These are phyloP conservation scores for Anthonomus grandis DNA, from an alignment of 1,140 invertebrate genomes.

Conservation along the genomic window DNA sequence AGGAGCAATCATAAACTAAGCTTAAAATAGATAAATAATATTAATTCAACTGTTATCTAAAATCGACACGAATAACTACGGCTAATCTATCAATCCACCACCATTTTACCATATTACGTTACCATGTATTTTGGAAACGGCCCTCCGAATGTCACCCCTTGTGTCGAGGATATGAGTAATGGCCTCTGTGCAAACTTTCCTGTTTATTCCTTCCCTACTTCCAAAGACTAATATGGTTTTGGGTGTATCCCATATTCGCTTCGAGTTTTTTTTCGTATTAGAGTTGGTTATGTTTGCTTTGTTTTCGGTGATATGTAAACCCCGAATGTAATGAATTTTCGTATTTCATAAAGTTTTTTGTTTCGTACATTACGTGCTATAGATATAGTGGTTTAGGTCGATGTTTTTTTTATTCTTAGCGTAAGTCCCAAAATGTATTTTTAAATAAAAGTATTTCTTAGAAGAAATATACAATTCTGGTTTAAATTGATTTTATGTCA, in stretches of 20 bases:
- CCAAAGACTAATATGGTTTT: slow-evolving; percentile 23
- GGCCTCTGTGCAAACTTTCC: slow-evolving; percentile 20
- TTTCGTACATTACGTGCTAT: no score
- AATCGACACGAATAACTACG: slow-evolving; percentile 5
- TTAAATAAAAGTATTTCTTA: no score
- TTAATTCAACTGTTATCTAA: background rate
- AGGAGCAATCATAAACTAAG: background rate
- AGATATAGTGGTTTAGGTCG: no score
- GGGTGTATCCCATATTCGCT: slow-evolving; percentile 10
- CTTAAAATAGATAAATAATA: background rate
- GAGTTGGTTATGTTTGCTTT: background rate
- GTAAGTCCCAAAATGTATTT: no score
- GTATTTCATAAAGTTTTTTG: no score
- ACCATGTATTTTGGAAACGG: slow-evolving; percentile 20
- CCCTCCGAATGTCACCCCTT: slow-evolving; percentile 17
- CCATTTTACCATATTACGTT: slow-evolving; percentile 25
- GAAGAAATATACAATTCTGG: no score
- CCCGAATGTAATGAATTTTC: no score
- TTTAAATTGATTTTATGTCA: no score
- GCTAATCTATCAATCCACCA: slow-evolving; percentile 22
- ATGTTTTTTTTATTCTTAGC: no score
- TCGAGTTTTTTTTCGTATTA: no score
- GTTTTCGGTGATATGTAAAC: no score
- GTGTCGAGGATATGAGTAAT: slow-evolving; percentile 23
- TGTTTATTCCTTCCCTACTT: slow-evolving; percentile 24